Percentiles rank a stretch among this genome's conserved stretches.
Conservation (phyloP, 2,113 vertebrate genomes). For the Elaphurus davidianus region DNA sequence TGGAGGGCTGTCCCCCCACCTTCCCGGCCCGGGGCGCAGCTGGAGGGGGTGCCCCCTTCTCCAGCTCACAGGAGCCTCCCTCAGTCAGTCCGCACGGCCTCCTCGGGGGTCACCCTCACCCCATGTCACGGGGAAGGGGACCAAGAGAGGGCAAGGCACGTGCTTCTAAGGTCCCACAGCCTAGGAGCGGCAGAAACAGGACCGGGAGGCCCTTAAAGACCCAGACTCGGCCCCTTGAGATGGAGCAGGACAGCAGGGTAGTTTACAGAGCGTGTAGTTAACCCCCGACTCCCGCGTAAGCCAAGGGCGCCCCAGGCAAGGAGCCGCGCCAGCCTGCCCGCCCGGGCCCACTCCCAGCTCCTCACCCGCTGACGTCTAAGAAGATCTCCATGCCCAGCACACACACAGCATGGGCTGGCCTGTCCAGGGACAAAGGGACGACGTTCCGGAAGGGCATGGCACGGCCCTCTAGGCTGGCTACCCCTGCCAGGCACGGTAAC, state of each 20-base stretch:
- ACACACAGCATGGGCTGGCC: constrained; percentile 51
- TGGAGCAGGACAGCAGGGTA: accelerated
- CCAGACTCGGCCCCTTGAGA: neutral
- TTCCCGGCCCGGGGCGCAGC: accelerated
- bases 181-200: accelerated
- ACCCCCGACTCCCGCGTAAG: accelerated
- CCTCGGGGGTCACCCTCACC: neutral
- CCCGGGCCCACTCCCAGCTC: accelerated
- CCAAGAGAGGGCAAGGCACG: neutral
- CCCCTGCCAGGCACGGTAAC: accelerated
- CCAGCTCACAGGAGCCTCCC: neutral
- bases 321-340: neutral
- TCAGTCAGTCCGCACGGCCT: accelerated
- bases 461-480: accelerated
- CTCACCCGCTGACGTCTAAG: constrained; percentile 77
- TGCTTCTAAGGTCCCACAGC: neutral
- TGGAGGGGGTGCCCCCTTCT: too few species aligned
- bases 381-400: constrained; percentile 73
- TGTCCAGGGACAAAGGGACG: constrained; percentile 68
- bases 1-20: too few species aligned
- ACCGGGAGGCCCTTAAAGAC: neutral
- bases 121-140: neutral
- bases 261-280: neutral
- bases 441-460: constrained; percentile 70
- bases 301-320: accelerated